A percentile compares a stretch with the other conserved stretches of the same genome.
Conservation (phyloP, 2,888 invertebrate genomes). For the Hetaerina titia region DNA sequence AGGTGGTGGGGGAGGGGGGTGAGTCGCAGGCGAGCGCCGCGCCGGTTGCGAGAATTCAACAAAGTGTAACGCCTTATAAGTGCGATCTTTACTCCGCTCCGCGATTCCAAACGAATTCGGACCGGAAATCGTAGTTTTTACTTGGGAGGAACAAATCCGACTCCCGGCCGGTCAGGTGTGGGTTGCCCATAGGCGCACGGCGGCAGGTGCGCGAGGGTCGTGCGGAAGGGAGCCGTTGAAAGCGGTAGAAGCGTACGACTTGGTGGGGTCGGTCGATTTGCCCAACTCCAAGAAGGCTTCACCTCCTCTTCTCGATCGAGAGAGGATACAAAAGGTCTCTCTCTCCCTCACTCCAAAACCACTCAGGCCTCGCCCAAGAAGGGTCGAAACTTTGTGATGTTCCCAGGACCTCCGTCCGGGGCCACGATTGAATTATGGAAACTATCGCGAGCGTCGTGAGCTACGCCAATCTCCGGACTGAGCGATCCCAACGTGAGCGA, state of each 20-base stretch:
- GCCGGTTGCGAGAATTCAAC: not conserved
- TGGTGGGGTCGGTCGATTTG: not conserved
- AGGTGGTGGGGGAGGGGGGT: not conserved
- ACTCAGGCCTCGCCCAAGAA: not conserved
- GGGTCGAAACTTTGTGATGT: not conserved
- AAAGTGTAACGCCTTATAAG: conserved; percentile 37
- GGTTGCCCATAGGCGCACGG: conserved; percentile 3
- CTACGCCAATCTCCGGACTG: not conserved
- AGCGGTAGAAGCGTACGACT: not conserved
- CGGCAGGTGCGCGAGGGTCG: not conserved
- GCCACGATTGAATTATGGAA: not conserved
- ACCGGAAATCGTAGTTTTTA: conserved; percentile 41
- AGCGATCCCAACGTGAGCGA: not conserved
- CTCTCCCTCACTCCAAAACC: not conserved
- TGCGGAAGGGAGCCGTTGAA: not conserved
- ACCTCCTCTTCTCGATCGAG: not conserved
- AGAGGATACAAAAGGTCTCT: not conserved
- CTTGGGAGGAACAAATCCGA: conserved; percentile 24
- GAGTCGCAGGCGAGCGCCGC: not conserved
- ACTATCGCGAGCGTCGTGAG: not conserved
- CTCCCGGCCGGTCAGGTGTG: conserved; percentile 28
- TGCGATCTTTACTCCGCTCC: not conserved
- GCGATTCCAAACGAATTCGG: not conserved
- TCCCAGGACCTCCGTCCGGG: not conserved
- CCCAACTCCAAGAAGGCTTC: not conserved